Conservation (phyloP, 1,140 invertebrate genomes). For the Tetramorium alpestre region DNA sequence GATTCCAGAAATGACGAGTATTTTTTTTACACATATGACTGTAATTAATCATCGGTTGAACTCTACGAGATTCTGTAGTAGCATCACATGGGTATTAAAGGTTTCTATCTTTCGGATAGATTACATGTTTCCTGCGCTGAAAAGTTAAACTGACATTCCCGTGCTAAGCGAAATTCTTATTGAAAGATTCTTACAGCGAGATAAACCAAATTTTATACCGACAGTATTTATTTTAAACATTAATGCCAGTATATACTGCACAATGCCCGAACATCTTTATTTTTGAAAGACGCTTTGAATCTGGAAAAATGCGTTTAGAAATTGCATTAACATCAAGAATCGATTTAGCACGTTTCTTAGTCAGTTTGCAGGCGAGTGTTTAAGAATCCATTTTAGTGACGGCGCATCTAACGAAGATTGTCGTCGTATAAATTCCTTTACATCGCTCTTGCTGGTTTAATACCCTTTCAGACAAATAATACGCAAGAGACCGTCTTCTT, state of each 20-base stretch:
- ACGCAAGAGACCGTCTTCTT: not conserved
- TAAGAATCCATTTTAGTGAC: constrained; percentile 8
- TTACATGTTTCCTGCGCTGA: not conserved
- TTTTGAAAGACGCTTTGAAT: not conserved
- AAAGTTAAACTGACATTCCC: constrained; percentile 11
- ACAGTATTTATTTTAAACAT: not conserved
- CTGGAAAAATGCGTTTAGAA: not conserved
- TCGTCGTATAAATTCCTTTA: constrained; percentile 27
- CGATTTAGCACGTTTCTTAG: not conserved
- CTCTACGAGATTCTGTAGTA: constrained; percentile 10
- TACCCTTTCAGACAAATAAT: constrained; percentile 1
- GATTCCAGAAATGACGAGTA: not conserved
- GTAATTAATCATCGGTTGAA: constrained; percentile 25
- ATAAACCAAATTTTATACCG: constrained; percentile 15
- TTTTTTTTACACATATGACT: not conserved
- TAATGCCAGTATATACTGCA: not conserved
- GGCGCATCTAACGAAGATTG: constrained; percentile 2
- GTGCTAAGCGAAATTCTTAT: not conserved
- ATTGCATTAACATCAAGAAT: not conserved
- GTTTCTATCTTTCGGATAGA: constrained; percentile 1
- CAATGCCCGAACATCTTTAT: not conserved
- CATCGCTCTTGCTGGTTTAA: constrained; percentile 7
- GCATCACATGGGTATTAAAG: not conserved
- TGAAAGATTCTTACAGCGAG: not conserved
- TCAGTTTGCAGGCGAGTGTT: constrained; percentile 12